These are phyloP conservation scores for Erythrocercus mccallii DNA, from an alignment of 2,113 vertebrate species.

Conservation along the genomic window DNA sequence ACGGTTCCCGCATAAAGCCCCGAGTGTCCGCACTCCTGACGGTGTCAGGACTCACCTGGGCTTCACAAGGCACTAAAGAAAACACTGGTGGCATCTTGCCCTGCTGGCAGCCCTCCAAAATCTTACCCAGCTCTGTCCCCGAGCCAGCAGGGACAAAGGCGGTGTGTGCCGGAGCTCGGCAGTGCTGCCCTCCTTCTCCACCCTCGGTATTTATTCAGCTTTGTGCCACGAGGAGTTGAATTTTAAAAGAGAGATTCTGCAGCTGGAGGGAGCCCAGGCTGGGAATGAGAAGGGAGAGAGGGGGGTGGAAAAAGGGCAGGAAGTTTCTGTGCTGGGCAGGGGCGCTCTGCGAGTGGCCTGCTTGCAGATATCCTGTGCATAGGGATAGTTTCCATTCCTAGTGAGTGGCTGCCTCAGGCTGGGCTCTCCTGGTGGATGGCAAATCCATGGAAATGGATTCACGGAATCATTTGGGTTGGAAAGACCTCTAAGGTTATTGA, in stretches of 20 bases:
- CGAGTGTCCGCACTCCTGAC: background rate
- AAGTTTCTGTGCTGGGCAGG: background rate
- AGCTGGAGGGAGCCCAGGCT: background rate
- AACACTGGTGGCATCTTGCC: conserved; percentile 23
- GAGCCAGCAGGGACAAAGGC: conserved; percentile 14
- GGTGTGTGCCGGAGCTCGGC: background rate
- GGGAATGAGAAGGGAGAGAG: background rate
- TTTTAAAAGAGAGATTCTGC: background rate
- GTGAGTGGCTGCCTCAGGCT: background rate
- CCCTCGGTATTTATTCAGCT: conserved; percentile 5
- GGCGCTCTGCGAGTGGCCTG: background rate
- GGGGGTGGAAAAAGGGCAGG: background rate
- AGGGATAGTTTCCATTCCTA: background rate
- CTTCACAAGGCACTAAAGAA: conserved; percentile 36
- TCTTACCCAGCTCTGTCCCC: background rate
- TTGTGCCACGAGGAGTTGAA: background rate
- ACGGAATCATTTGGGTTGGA: background rate
- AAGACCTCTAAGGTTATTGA: background rate
- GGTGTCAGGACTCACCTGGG: conserved; percentile 25
- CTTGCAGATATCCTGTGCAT: background rate
- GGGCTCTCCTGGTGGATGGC: background rate
- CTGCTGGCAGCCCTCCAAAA: background rate
- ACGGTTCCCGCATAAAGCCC: background rate
- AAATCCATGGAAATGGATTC: background rate
- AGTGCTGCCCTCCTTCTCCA: background rate